Evolutionary conservation across 2,888 invertebrate species (phyloP).

Genomic region (Labia minor): DNA sequence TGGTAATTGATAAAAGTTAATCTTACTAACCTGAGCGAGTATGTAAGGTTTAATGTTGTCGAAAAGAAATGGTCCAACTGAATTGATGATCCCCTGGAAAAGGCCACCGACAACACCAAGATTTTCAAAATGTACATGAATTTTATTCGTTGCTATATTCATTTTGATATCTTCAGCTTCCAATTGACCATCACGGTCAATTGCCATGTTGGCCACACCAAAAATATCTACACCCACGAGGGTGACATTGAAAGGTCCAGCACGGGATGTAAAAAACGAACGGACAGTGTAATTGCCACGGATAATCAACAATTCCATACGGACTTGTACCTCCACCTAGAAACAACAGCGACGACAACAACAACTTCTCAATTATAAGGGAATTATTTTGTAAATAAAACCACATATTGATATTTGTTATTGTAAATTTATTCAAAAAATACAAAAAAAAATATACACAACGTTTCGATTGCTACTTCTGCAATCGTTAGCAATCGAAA

Average conservation of each 20-base stretch:
- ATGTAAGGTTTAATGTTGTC: conserved; percentile 80
- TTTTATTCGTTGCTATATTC: conserved; percentile 63
- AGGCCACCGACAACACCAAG: conserved; percentile 62
- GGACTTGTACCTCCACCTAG: conserved; percentile 59
- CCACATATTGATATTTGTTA: too few species aligned
- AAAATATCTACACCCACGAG: conserved; percentile 57
- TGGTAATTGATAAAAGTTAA: too few species aligned
- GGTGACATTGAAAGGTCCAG: conserved; percentile 67
- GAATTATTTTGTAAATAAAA: conserved; percentile 14
- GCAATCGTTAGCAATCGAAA: too few species aligned
- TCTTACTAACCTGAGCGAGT: conserved; percentile 39
- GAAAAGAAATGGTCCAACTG: conserved; percentile 69
- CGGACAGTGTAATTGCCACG: conserved; percentile 64
- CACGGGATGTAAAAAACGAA: conserved; percentile 55
- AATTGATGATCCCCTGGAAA: conserved; percentile 61
- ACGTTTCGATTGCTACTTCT: too few species aligned
- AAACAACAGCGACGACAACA: conserved; percentile 28
- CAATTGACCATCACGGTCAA: conserved; percentile 62
- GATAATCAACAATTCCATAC: conserved; percentile 58
- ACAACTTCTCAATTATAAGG: not conserved
- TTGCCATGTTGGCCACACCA: conserved; percentile 57
- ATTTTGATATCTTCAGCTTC: conserved; percentile 67
- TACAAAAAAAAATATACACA: too few species aligned
- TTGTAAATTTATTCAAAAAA: too few species aligned
- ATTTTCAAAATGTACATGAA: conserved; percentile 72